Evolutionary conservation across 2,888 invertebrate species (phyloP), one percentile per base, ranked within the genome.

Genomic region (Folsomia manolachei): DNA sequence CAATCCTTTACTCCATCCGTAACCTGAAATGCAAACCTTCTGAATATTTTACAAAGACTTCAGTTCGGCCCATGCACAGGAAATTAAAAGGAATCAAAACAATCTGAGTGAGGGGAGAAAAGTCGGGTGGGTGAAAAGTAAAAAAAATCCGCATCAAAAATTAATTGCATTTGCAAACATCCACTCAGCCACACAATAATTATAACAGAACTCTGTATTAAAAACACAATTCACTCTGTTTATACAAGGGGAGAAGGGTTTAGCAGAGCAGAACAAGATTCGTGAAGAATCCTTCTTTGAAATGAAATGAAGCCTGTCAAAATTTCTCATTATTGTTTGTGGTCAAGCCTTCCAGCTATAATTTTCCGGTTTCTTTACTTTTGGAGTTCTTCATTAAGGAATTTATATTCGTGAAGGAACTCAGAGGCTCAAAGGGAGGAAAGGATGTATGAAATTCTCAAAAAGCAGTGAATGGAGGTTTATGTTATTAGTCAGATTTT

Each of bases 111-210:
- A 27, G 39, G 39, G 39, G 39, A 39, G 7, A 56, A n/a, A 18
- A n/a, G n/a, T n/a, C 56, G 4, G 11, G 56, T n/a, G 7, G 56
- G 51, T 56, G 7, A 60, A 39, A 52, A 67, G 27, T 67, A 19
- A 67, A 66, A n/a, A n/a, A 67, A 67, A 67, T 67, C 67, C n/a
- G 56, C 1, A 2, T 67, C 2, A 53, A 67, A 67, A 67, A 67
- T 67, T 67, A 67, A 67, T 67, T 67, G 56, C 25, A 25, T 26
- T 63, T 21, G 26, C 62, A 7, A 39, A 39, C 39, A 39, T 14
- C 14, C 39, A 39, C 7, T 39, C 39, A 39, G 39, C 39, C 39
- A 39, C 14, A 39, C 39, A 39, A n/a, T n/a, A n/a, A 39, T 39
- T 39, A 39, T 39, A 39, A 39, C n/a, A n/a, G n/a, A n/a, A n/a